Percentiles rank a stretch among this genome's conserved stretches.
Evolutionary conservation across 2,888 invertebrate genomes (phyloP).

Genomic region (Heliconius ethilla): DNA sequence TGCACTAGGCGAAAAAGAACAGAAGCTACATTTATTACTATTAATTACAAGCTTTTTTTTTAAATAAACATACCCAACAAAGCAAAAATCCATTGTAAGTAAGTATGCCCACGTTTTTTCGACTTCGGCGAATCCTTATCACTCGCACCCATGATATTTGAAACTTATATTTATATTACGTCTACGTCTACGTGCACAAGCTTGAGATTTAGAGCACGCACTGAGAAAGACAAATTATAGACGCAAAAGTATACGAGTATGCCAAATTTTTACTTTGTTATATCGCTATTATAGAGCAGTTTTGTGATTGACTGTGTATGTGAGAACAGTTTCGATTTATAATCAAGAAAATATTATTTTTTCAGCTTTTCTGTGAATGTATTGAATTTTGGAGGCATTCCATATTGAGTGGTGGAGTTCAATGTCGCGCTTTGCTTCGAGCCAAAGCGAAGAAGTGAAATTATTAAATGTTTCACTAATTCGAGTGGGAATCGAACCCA

Average conservation of each 20-base stretch:
- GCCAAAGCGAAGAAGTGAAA: too few species aligned
- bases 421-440: too few species aligned
- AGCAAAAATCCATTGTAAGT: conserved; percentile 3
- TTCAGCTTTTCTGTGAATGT: too few species aligned
- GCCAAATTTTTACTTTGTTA: not conserved
- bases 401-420: too few species aligned
- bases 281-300: not conserved
- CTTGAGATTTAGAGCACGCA: not conserved
- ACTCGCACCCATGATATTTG: not conserved
- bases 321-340: too few species aligned
- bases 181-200: not conserved
- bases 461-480: too few species aligned
- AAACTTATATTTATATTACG: not conserved
- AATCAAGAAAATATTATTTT: too few species aligned
- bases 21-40: too few species aligned
- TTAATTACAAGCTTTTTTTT: not conserved
- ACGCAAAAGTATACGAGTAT: not conserved
- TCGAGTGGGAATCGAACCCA: too few species aligned
- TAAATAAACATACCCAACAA: not conserved
- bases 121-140: not conserved
- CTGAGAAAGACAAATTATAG: not conserved
- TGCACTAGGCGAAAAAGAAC: too few species aligned
- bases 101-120: not conserved
- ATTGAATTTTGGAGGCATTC: too few species aligned
- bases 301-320: too few species aligned